Evolutionary conservation across 2,797 vertebrate species (phyloP), one percentile per base, ranked within the genome.

Genomic region (Lophius americanus): DNA sequence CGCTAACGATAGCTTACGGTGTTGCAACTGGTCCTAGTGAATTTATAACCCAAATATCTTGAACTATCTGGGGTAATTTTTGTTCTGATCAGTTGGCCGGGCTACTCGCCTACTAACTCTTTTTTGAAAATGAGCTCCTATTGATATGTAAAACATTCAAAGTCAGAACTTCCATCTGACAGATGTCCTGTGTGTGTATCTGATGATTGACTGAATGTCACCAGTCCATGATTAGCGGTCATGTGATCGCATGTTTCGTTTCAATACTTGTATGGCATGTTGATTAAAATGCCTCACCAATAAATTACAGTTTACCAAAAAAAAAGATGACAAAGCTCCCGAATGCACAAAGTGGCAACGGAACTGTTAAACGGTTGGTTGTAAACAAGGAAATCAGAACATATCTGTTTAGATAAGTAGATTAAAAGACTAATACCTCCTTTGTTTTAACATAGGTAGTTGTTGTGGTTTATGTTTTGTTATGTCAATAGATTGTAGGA

Each of bases 1-100:
- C 11, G 80, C 64, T 81, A 68, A 78, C n/a, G 60, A 65, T 82
- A 75, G 76, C 78, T 66, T 23, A 14, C 55, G 3, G 7, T 23
- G 14, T 56, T 48, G 59, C 64, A 56, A 11, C 13, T 9, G 33
- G 61, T 78, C 37, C 57, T 50, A 10, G 38, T 74, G 14, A 39
- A 69, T 69, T 35, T 52, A 33, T 72, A 62, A 68, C 9, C 48
- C 14, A 13, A 13, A 10, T 37, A 12, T 2, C 35, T 42, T 60
- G 2, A 62, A 50, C 69, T 57, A 61, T 79, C 66, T 55, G 63
- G 61, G 61, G 39, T 74, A 65, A 35, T 5, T 64, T 39, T 33
- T 33, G 42, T 36, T 35, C 3, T 55, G 39, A 10, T 46, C 11
- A 33, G 33, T 51, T 50, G 10, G 2, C 5, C 7, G 35, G 46